Conservation (phyloP, 2,888 invertebrate species). For the Marronus borbonicus region DNA sequence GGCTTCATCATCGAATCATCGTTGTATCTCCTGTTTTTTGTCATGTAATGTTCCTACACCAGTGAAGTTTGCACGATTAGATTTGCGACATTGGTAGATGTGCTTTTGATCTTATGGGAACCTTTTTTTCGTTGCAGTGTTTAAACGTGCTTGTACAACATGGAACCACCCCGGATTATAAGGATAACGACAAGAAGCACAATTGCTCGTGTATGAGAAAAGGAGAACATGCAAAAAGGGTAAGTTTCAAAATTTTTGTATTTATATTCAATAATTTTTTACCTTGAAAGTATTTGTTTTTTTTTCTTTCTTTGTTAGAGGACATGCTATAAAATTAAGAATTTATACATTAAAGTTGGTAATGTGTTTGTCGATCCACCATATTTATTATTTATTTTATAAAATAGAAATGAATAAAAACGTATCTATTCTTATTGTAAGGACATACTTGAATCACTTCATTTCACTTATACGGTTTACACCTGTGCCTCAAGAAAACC, state of each 20-base stretch:
- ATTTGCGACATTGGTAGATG: conserved; percentile 14
- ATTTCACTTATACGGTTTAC: no score
- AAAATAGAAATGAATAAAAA: no score
- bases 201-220: conserved; percentile 70
- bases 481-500: no score
- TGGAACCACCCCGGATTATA: conserved; percentile 80
- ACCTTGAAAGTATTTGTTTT: no score
- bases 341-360: no score
- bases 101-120: conserved; percentile 17
- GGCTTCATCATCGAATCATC: conserved; percentile 20
- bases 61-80: background rate
- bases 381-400: no score
- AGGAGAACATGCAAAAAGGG: conserved; percentile 66
- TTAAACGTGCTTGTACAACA: conserved; percentile 87
- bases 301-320: no score
- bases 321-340: no score
- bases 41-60: conserved; percentile 4
- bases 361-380: no score
- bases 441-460: no score
- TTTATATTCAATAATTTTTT: no score
- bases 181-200: conserved; percentile 69
- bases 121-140: conserved; percentile 74
- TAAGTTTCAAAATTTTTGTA: conserved; percentile 58
- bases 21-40: conserved; percentile 43
- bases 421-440: no score